Base-by-base conservation (phyloP, 2,888 invertebrate species). In the Piscicola geometra region DNA sequence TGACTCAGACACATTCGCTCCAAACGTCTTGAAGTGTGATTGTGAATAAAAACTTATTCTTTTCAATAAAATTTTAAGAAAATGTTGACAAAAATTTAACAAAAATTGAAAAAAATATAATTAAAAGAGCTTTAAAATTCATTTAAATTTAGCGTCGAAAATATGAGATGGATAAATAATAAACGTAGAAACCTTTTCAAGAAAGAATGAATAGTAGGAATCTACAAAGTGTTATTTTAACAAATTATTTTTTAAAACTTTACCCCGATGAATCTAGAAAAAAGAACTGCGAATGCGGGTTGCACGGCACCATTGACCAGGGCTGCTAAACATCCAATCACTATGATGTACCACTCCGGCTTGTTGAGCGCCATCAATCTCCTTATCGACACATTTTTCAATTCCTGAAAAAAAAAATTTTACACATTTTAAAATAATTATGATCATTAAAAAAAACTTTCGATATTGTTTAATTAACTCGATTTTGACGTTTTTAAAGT, bases 251-350 rank as follows among this genome's bases (percentile, higher is more conserved):
- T n/a, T n/a, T n/a, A n/a, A n/a, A n/a, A n/a, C n/a, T 82, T 79
- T 81, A 85, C 85, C 28, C 81, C 81, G 12, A 85, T 78, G 64
- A 85, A 80, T 78, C 84, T 82, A 79, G 86, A 84, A 77, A 88
- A 87, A 33, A 88, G 81, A 36, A 85, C 78, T n/a, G 88, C 86
- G 81, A 87, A 88, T 33, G 86, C 82, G 1, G 88, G 88, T 81
- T 86, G 86, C 3, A 86, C 82, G 5, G 82, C 83, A 5, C 88
- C 88, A 76, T 83, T 84, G 32, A 87, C 78, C 5, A 84, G 73
- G 32, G 84, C 82, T 0, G 83, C 84, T 41, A 86, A 71, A 74
- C 85, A 82, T 1, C 85, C 87, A 1, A 84, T 47, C 18, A 84
- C 18, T 32, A 87, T 83, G 76, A 78, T 82, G 12, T 72, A 78